phyloP scores from a whole-genome alignment of 1,140 invertebrate genomes.

The Drosophila navojoa region DNA sequence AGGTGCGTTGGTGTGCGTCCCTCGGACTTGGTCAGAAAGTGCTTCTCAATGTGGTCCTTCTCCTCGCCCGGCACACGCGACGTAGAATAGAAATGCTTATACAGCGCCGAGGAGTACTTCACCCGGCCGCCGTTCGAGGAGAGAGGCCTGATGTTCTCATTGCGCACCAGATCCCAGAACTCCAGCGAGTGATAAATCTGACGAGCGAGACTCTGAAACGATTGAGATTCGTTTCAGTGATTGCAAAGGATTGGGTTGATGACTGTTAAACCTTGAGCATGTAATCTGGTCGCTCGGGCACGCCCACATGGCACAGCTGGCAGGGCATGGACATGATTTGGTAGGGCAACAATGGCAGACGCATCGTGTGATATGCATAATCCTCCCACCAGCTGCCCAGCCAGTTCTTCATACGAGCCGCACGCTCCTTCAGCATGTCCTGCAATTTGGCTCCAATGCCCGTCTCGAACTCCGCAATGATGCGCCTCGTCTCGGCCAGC shows the following conservation, averaged over 20 bases:
- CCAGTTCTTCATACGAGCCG: slow-evolving; percentile 84
- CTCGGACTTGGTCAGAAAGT: slow-evolving; percentile 76
- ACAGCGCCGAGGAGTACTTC: slow-evolving; percentile 85
- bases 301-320: slow-evolving; percentile 58
- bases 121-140: slow-evolving; percentile 85
- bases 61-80: slow-evolving; percentile 88
- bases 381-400: slow-evolving; percentile 90
- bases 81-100: slow-evolving; percentile 88
- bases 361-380: slow-evolving; percentile 88
- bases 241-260: neutral
- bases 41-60: slow-evolving; percentile 84
- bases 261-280: slow-evolving; percentile 57
- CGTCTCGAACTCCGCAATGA: slow-evolving; percentile 86
- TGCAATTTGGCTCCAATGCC: slow-evolving; percentile 86
- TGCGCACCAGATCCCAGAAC: slow-evolving; percentile 80
- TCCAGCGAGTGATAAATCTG: slow-evolving; percentile 70
- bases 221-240: neutral
- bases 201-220: slow-evolving; percentile 65
- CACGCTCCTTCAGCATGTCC: slow-evolving; percentile 86
- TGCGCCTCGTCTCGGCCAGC: slow-evolving; percentile 84
- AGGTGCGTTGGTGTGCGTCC: slow-evolving; percentile 72
- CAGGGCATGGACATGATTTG: slow-evolving; percentile 79
- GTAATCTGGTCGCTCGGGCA: slow-evolving; percentile 68
- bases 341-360: slow-evolving; percentile 87
- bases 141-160: slow-evolving; percentile 86